Percentiles rank a stretch among this genome's conserved stretches.
Evolutionary conservation across 2,888 invertebrate genomes (phyloP).

Genomic region (Resseliella maxima): DNA sequence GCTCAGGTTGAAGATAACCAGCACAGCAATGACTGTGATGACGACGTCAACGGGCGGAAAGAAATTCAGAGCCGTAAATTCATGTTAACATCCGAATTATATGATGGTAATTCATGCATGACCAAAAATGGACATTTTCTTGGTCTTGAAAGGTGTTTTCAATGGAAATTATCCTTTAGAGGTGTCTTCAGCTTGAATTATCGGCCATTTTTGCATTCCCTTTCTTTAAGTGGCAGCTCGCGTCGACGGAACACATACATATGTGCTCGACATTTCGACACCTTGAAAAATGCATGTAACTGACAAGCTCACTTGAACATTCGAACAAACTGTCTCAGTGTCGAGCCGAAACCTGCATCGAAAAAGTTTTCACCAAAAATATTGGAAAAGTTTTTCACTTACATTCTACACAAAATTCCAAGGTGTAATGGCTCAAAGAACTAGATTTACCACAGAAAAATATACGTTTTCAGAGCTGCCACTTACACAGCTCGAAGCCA

Average conservation of each 20-base stretch:
- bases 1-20: conserved; percentile 6
- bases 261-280: conserved; percentile 39
- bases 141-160: conserved; percentile 44
- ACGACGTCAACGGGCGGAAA: conserved; percentile 22
- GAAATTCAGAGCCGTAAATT: conserved; percentile 24
- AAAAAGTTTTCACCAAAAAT: conserved; percentile 19
- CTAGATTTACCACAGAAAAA: not conserved
- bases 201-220: not conserved
- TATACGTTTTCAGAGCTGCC: not conserved
- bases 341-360: not conserved
- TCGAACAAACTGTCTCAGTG: conserved; percentile 16
- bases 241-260: not conserved
- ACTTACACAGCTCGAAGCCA: not conserved
- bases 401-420: not conserved
- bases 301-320: conserved; percentile 18
- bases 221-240: not conserved
- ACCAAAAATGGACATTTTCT: conserved; percentile 47
- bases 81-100: conserved; percentile 44
- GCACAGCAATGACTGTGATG: not conserved
- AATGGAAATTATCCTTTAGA: conserved; percentile 31
- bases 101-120: conserved; percentile 48
- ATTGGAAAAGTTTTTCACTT: conserved; percentile 40
- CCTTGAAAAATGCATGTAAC: not conserved
- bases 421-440: not conserved
- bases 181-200: not conserved